phyloP scores from a whole-genome alignment of 2,113 vertebrate genomes.

The Microtus richardsoni region DNA sequence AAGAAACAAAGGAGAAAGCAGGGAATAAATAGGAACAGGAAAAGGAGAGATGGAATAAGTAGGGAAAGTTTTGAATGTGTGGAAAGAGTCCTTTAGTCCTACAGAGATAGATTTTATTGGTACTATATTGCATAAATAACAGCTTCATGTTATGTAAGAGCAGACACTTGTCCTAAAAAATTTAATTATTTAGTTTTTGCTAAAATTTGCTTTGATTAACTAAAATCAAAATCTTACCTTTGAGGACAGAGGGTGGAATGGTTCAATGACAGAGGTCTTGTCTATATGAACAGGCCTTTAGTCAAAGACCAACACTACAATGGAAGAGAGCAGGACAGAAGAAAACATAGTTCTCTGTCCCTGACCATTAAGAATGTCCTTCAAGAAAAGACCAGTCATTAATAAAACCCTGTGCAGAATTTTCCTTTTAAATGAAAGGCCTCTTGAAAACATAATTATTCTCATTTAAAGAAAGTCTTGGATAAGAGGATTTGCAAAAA shows the following conservation, averaged over 20 bases:
- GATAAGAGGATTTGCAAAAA: slow-evolving; percentile 22
- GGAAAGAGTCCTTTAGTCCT: not conserved
- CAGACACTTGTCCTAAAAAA: slow-evolving; percentile 28
- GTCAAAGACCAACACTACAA: not conserved
- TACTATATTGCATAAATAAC: not conserved
- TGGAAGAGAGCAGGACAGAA: not conserved
- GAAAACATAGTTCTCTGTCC: not conserved
- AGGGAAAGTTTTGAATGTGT: not conserved
- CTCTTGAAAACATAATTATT: slow-evolving; percentile 42
- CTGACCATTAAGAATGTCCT: not conserved
- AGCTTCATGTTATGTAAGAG: not conserved
- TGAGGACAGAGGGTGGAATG: accelerated
- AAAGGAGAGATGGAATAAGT: not conserved
- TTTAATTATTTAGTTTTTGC: slow-evolving; percentile 18
- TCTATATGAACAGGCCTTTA: too few relatives aligned
- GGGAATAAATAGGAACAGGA: not conserved
- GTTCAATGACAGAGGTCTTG: not conserved
- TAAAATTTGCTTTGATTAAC: slow-evolving; percentile 50
- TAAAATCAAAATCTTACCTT: slow-evolving; percentile 40
- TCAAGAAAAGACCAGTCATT: not conserved
- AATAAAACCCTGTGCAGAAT: not conserved
- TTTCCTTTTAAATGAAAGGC: slow-evolving; percentile 34
- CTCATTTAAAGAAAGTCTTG: not conserved
- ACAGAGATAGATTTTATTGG: not conserved
- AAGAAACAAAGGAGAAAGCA: accelerated